A percentile compares a stretch with the other conserved stretches of the same genome.
These are phyloP conservation scores for Enoplosus armatus DNA, from an alignment of 2,797 vertebrate species.

Conservation along the genomic window DNA sequence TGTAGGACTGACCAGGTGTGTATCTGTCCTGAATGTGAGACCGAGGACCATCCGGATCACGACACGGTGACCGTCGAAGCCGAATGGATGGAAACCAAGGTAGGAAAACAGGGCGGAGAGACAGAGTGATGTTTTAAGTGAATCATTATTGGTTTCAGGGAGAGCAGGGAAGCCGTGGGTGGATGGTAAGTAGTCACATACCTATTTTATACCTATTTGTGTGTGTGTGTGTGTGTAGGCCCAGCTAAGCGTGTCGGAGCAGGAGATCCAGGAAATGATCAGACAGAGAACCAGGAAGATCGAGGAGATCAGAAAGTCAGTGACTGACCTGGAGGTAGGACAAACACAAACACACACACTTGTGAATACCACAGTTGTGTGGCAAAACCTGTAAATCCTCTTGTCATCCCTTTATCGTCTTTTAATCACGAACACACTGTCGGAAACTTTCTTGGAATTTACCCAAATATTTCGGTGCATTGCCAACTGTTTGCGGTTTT, in stretches of 20 bases:
- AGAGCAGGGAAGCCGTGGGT: no score
- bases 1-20: conserved; percentile 75
- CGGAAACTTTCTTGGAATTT: no score
- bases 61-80: conserved; percentile 71
- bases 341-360: background rate
- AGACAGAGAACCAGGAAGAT: conserved; percentile 73
- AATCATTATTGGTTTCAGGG: no score
- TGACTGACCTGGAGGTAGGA: conserved; percentile 72
- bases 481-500: background rate
- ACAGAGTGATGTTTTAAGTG: background rate
- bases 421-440: background rate
- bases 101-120: conserved; percentile 25
- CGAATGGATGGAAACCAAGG: conserved; percentile 79
- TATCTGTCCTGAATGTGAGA: conserved; percentile 76
- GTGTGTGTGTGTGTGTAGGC: conserved; percentile 56
- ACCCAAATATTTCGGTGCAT: no score
- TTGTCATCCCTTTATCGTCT: background rate
- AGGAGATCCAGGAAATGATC: conserved; percentile 79
- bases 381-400: conserved; percentile 8
- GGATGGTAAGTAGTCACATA: no score
- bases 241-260: conserved; percentile 63
- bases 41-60: conserved; percentile 70
- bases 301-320: conserved; percentile 74
- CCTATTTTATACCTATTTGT: no score
- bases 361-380: background rate